These are phyloP conservation scores for Pleuronectes platessa DNA, from an alignment of 2,113 vertebrate genomes.

Conservation along the genomic window DNA sequence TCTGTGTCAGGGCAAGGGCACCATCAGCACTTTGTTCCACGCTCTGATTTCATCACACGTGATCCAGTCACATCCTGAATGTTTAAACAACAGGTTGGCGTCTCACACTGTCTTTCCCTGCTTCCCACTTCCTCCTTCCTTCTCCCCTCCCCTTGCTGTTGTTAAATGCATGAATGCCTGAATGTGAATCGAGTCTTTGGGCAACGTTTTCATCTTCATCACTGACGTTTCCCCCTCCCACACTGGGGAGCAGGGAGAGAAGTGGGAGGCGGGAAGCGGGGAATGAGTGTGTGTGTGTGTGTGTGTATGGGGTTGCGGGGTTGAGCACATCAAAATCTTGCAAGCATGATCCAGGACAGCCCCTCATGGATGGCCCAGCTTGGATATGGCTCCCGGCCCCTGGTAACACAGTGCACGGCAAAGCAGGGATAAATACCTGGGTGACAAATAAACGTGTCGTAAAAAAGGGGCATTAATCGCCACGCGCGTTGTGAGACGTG, in stretches of 20 bases:
- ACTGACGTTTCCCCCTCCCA: constrained; percentile 32
- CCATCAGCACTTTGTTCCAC: constrained; percentile 42
- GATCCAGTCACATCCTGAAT: constrained; percentile 45
- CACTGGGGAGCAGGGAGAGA: background rate
- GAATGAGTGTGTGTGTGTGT: background rate
- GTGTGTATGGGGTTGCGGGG: too few relatives aligned
- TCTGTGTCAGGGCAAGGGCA: constrained; percentile 50
- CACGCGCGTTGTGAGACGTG: constrained; percentile 76
- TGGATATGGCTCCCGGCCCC: constrained; percentile 60
- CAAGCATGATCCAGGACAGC: constrained; percentile 24
- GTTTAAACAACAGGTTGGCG: constrained; percentile 60
- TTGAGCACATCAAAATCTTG: constrained; percentile 61
- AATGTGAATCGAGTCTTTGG: constrained; percentile 53
- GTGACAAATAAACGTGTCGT: constrained; percentile 84
- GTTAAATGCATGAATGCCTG: constrained; percentile 52
- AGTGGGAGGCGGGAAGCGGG: background rate
- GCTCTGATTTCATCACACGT: constrained; percentile 47
- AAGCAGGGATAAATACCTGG: constrained; percentile 79
- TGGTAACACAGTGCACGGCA: constrained; percentile 72
- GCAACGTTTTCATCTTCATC: constrained; percentile 37
- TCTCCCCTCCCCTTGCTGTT: constrained; percentile 7
- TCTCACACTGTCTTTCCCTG: constrained; percentile 6
- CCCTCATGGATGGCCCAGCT: constrained; percentile 41
- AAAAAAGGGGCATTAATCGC: constrained; percentile 81
- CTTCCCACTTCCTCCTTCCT: background rate